Evolutionary conservation across 1,140 invertebrate species (phyloP).

Genomic region (Adoxophyes honmai): DNA sequence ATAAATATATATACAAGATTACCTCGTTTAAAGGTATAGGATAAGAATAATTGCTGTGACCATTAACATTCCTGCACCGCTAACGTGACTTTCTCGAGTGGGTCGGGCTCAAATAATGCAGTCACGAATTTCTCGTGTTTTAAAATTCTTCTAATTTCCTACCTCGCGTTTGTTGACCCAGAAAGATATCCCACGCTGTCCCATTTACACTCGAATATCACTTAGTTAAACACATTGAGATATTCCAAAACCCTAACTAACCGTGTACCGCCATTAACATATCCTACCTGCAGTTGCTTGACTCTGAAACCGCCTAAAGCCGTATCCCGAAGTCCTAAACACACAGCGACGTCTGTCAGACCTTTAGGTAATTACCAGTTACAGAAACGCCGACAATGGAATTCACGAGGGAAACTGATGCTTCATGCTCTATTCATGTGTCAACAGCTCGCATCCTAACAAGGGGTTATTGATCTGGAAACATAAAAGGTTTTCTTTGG

Average conservation of each 20-base stretch:
- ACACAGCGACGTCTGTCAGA: not conserved
- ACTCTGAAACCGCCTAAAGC: not conserved
- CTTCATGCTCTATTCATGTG: conserved; percentile 40
- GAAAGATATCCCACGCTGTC: no score
- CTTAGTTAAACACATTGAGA: no score
- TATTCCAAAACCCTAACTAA: conserved; percentile 1
- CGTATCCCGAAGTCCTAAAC: not conserved
- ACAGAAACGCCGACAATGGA: conserved; percentile 27
- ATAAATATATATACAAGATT: no score
- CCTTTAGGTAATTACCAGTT: conserved; percentile 7
- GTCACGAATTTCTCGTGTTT: conserved; percentile 29
- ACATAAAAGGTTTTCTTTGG: conserved; percentile 49
- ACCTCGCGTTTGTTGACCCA: not conserved
- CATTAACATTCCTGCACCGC: conserved; percentile 49
- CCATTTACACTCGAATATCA: no score
- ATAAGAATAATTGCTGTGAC: conserved; percentile 48
- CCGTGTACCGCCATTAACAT: not conserved
- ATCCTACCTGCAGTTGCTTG: not conserved
- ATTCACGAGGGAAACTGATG: conserved; percentile 33
- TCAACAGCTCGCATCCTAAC: conserved; percentile 48
- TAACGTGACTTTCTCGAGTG: conserved; percentile 44
- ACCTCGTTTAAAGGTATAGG: no score
- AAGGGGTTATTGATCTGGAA: conserved; percentile 64
- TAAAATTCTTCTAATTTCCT: not conserved
- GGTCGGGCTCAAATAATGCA: conserved; percentile 31